Evolutionary conservation across 92 coral and sea anemone genomes (phyloP).

Genomic region (Bergia puertoricense): DNA sequence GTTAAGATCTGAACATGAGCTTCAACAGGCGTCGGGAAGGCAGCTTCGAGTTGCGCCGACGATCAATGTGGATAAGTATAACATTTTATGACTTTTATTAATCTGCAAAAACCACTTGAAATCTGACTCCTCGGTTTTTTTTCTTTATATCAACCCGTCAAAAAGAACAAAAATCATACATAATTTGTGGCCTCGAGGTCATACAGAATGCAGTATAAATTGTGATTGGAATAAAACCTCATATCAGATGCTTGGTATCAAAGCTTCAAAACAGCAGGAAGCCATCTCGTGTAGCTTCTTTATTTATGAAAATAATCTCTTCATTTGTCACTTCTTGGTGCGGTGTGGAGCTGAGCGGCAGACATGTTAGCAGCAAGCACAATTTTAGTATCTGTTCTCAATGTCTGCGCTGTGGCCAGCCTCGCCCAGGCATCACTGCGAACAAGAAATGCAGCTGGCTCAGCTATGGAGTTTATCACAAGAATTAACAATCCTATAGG

Average conservation of each 20-base stretch:
- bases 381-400: not conserved
- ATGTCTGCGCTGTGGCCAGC: not conserved
- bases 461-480: not conserved
- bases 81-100: no score
- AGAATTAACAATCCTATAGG: not conserved
- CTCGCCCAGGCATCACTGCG: not conserved
- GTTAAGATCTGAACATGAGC: no score
- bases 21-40: no score
- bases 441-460: not conserved
- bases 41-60: not conserved
- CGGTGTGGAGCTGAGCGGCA: not conserved
- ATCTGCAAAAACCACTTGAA: not conserved
- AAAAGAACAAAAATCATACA: not conserved
- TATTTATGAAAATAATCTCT: no score
- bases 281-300: not conserved
- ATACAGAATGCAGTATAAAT: not conserved
- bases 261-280: not conserved
- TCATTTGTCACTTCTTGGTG: not conserved
- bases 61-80: not conserved
- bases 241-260: not conserved
- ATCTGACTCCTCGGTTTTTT: not conserved
- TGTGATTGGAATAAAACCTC: not conserved
- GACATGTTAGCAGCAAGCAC: not conserved
- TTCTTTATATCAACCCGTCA: not conserved
- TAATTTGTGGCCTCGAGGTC: not conserved